A percentile compares a stretch with the other conserved stretches of the same genome.
Evolutionary conservation across 1,140 invertebrate species (phyloP).

Genomic region (Atta texana): DNA sequence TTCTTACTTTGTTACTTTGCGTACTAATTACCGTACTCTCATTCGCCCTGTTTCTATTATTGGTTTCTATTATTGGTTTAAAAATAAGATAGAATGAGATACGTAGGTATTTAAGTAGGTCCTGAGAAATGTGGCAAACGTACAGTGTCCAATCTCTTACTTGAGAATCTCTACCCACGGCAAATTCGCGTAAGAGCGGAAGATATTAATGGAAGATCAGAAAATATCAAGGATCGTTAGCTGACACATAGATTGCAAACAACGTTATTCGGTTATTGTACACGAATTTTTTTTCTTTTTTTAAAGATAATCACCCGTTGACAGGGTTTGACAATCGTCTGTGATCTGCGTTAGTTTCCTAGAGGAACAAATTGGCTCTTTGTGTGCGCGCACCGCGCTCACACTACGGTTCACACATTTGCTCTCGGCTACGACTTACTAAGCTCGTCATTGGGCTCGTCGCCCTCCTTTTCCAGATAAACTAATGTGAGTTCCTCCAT

Average conservation of each 20-base stretch:
- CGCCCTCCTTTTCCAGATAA: slow-evolving; percentile 92
- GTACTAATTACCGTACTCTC: no score
- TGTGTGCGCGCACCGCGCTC: slow-evolving; percentile 18
- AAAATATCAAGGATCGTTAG: slow-evolving; percentile 22
- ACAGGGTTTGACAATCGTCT: slow-evolving; percentile 25
- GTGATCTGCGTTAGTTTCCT: slow-evolving; percentile 65
- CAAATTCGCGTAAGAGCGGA: neutral
- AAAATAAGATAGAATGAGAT: no score
- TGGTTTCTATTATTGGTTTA: no score
- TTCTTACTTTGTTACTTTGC: no score
- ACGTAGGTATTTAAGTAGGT: no score
- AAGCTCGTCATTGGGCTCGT: slow-evolving; percentile 87
- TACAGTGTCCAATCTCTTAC: no score
- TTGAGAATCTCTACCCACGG: no score
- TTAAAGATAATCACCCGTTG: slow-evolving; percentile 25
- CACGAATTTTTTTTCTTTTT: slow-evolving; percentile 11
- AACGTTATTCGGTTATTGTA: slow-evolving; percentile 2
- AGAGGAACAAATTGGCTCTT: slow-evolving; percentile 26
- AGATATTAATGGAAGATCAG: slow-evolving; percentile 28
- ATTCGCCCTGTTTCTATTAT: no score
- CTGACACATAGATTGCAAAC: slow-evolving; percentile 32
- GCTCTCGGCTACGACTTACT: slow-evolving; percentile 86
- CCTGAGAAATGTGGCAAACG: no score
- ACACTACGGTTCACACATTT: slow-evolving; percentile 69
- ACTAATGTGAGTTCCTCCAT: slow-evolving; percentile 96